Evolutionary conservation across 2,888 invertebrate genomes (phyloP), one percentile per base, ranked within the genome.

Genomic region (Agonopterix heracliana): DNA sequence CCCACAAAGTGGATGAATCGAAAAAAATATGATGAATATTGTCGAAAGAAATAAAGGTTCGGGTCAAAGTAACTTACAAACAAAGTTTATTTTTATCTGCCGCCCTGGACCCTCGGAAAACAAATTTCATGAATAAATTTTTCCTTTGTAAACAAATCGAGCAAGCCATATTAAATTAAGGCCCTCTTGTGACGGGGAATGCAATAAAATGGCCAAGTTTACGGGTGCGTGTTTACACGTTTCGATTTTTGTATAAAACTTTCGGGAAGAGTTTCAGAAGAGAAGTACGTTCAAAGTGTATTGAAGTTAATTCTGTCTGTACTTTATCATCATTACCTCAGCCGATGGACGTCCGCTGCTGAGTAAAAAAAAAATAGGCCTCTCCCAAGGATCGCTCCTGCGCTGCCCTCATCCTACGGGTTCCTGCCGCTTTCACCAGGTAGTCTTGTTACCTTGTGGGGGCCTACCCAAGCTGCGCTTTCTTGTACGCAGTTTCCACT

Each of bases 81-180:
- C 63, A 77, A 80, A 82, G 76, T 79, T 80, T 84, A 79, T 81
- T 83, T 38, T 78, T 78, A 64, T 77, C 72, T 70, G 68, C 64
- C 52, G 62, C 65, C 63, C 61, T 68, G 74, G 76, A 71, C 80
- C 81, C 76, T 73, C 65, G 62, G 69, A 78, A 81, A 83, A 85
- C 82, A 84, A 86, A 85, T 82, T 87, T 86, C 85, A 85, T 86
- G 86, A 86, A 86, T 87, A 87, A 82, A 84, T 85, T 87, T 83
- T 84, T 81, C 81, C 79, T 86, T 86, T 82, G 85, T 84, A 86
- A 86, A 86, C 84, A 87, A 85, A 87, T 87, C 84, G 83, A 79
- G 78, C 79, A 61, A 66, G 74, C 74, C 72, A 78, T 84, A 85
- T 85, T 84, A 83, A 82, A 84, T 85, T 84, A 85, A 75, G 76